Percentiles rank a stretch among this genome's conserved stretches.
Conservation (phyloP, 2,113 vertebrate genomes). For the Silurus meridionalis region DNA sequence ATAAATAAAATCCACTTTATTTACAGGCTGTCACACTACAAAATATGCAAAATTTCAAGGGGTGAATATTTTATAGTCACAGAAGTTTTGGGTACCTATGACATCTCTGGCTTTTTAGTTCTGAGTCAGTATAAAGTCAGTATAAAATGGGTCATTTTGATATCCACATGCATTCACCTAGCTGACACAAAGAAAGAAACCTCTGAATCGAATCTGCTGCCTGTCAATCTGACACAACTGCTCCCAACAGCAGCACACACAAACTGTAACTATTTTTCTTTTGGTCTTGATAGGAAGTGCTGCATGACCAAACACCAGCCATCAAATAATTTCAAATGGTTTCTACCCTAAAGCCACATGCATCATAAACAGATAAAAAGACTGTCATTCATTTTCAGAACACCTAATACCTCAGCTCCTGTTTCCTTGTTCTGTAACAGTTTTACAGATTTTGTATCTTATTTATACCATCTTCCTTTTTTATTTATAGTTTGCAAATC, state of each 20-base stretch:
- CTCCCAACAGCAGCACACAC: not conserved
- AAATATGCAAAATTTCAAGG: not conserved
- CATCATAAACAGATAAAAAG: conserved; percentile 15
- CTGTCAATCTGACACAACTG: not conserved
- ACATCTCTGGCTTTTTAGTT: not conserved
- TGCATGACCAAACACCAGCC: conserved; percentile 8
- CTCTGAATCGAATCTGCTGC: not conserved
- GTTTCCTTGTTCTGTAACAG: not conserved
- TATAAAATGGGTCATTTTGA: conserved; percentile 16
- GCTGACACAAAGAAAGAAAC: not conserved
- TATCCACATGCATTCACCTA: not conserved
- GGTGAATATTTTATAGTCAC: not conserved
- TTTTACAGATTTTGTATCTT: not conserved
- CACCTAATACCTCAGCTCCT: not conserved
- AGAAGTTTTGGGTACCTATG: not conserved
- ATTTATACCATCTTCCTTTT: not conserved
- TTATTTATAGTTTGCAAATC: not conserved
- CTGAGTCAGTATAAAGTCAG: not conserved
- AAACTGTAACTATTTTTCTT: not conserved
- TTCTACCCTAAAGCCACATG: not conserved
- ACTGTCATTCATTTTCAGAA: not conserved
- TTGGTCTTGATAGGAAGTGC: not conserved
- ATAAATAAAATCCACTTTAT: not conserved
- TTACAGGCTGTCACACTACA: not conserved
- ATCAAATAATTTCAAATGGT: conserved; percentile 2